A percentile compares a stretch with the other conserved stretches of the same genome.
Conservation (phyloP, 2,888 invertebrate genomes). For the Ptychoptera albimana region DNA sequence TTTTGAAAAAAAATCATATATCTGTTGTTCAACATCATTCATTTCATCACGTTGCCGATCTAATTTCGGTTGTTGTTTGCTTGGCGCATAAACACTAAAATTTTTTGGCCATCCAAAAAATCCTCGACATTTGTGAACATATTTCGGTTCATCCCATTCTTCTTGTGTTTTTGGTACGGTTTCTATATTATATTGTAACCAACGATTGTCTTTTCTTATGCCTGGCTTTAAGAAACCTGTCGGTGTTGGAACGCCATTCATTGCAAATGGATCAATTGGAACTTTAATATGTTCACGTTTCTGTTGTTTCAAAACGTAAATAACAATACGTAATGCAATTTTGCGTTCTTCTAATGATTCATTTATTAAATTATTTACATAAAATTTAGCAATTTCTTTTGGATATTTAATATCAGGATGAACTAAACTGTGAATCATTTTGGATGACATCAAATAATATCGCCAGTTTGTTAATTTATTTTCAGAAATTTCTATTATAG, state of each 20-base stretch:
- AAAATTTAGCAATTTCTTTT: constrained; percentile 42
- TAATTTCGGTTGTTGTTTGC: constrained; percentile 43
- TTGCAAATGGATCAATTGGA: constrained; percentile 37
- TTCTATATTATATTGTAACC: constrained; percentile 52
- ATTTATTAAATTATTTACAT: constrained; percentile 48
- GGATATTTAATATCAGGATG: constrained; percentile 54
- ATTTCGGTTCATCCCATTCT: constrained; percentile 58
- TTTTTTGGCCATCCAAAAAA: constrained; percentile 37
- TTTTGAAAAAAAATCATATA: constrained; percentile 51
- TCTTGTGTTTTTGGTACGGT: constrained; percentile 42
- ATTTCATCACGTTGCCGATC: constrained; percentile 38
- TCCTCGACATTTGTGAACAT: constrained; percentile 42
- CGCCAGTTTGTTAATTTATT: constrained; percentile 55
- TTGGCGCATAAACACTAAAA: constrained; percentile 48
- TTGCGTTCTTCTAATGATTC: constrained; percentile 70
- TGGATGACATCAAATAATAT: constrained; percentile 57
- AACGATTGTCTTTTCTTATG: constrained; percentile 51
- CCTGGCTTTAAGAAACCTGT: constrained; percentile 21
- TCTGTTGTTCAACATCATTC: constrained; percentile 43
- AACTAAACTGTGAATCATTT: constrained; percentile 52
- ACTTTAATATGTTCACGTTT: constrained; percentile 48
- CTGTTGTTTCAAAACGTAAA: constrained; percentile 52
- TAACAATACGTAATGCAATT: constrained; percentile 42
- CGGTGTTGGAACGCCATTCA: constrained; percentile 28
- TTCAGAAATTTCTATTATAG: constrained; percentile 15